A percentile compares a stretch with the other conserved stretches of the same genome.
These are phyloP conservation scores for Plemyria rubiginata DNA, from an alignment of 2,888 invertebrate genomes.

Conservation along the genomic window DNA sequence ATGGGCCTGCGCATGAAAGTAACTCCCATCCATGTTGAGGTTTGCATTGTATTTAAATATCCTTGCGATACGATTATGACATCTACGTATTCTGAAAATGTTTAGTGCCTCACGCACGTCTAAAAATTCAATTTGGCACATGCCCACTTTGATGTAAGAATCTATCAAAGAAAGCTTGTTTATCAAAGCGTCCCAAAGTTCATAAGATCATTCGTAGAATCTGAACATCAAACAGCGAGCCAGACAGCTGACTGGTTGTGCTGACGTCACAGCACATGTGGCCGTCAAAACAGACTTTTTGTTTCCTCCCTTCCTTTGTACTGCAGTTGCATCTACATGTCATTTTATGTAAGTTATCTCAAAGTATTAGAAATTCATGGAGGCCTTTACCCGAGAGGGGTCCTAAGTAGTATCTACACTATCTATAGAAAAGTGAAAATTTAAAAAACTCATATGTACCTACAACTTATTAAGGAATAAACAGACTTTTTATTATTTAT, in stretches of 20 bases:
- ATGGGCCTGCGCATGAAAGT: too few species aligned
- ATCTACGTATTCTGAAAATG: neutral
- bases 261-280: slow-evolving; percentile 74
- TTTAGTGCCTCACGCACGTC: neutral
- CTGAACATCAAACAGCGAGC: slow-evolving; percentile 28
- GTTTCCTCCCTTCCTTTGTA: slow-evolving; percentile 54
- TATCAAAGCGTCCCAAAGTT: slow-evolving; percentile 16
- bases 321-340: slow-evolving; percentile 17
- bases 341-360: neutral
- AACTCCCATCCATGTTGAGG: too few species aligned
- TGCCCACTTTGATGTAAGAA: neutral
- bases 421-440: too few species aligned
- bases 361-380: neutral
- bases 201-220: slow-evolving; percentile 20
- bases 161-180: slow-evolving; percentile 4
- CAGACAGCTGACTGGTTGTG: slow-evolving; percentile 60
- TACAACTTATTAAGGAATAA: too few species aligned
- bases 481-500: too few species aligned
- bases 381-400: too few species aligned
- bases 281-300: slow-evolving; percentile 58
- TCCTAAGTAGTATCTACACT: too few species aligned
- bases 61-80: too few species aligned
- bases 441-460: too few species aligned
- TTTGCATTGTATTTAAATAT: too few species aligned
- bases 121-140: neutral